These are phyloP conservation scores for Phaonia tiefii DNA, from an alignment of 2,888 invertebrate species.

Conservation along the genomic window DNA sequence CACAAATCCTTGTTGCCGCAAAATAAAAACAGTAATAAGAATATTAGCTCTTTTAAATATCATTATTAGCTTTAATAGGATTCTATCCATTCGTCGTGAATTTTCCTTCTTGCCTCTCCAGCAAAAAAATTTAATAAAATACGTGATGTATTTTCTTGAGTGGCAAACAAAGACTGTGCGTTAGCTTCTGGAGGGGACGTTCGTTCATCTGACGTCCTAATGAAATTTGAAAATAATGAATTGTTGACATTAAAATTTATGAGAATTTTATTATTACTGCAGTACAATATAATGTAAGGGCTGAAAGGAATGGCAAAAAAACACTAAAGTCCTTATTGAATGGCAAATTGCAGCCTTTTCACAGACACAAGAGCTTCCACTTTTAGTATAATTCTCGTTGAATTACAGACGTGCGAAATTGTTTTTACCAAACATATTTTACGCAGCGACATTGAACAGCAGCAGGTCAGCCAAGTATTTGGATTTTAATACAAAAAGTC, in stretches of 20 bases:
- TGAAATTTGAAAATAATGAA: constrained; percentile 55
- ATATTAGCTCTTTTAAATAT: constrained; percentile 51
- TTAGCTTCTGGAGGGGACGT: neutral
- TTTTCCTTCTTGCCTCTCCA: neutral
- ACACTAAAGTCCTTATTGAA: no score
- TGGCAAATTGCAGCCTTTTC: no score
- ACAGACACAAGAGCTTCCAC: no score
- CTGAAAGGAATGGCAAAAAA: no score
- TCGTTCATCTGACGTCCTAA: constrained; percentile 17
- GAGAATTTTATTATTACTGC: constrained; percentile 14
- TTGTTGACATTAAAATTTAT: constrained; percentile 51
- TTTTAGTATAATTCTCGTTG: no score
- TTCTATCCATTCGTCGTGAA: constrained; percentile 4
- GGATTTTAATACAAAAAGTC: no score
- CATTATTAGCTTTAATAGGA: constrained; percentile 36
- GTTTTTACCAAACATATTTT: no score
- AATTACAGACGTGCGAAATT: no score
- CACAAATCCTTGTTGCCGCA: neutral
- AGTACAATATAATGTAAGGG: neutral
- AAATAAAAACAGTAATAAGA: constrained; percentile 13
- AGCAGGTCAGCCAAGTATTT: no score
- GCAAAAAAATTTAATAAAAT: constrained; percentile 51
- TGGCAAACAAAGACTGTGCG: constrained; percentile 37
- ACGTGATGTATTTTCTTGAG: constrained; percentile 49
- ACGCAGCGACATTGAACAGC: no score